Conservation (phyloP, 2,113 vertebrate species). For the Podilymbus podiceps region DNA sequence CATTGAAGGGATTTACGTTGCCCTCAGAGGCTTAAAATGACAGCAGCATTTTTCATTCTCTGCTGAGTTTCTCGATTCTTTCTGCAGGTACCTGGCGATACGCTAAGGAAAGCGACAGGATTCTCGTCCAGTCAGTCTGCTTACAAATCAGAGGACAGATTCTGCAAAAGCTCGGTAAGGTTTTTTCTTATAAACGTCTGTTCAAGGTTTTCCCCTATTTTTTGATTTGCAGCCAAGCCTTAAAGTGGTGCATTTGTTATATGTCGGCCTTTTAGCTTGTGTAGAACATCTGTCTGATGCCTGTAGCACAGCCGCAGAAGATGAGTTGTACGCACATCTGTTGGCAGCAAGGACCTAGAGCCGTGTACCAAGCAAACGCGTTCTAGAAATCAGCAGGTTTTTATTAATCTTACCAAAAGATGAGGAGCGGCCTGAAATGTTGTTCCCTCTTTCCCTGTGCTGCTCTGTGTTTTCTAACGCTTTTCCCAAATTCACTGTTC, state of each 20-base stretch:
- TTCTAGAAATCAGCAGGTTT: background rate
- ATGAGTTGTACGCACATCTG: background rate
- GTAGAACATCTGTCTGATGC: background rate
- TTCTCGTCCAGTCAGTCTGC: constrained; percentile 91
- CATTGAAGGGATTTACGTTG: background rate
- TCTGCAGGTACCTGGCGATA: constrained; percentile 88
- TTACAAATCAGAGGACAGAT: constrained; percentile 92
- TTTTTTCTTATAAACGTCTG: background rate
- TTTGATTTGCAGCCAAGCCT: background rate
- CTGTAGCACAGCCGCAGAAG: background rate
- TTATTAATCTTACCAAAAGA: background rate
- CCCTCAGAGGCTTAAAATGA: background rate
- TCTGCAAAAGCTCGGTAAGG: constrained; percentile 90
- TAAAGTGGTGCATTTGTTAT: background rate
- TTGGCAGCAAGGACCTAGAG: background rate
- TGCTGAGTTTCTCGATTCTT: background rate
- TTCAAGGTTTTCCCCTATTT: background rate
- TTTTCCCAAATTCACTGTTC: background rate
- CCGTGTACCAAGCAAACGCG: background rate
- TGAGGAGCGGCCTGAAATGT: background rate
- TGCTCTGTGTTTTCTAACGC: fast-evolving
- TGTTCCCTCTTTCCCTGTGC: background rate
- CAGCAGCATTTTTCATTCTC: background rate
- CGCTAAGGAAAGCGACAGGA: constrained; percentile 77
- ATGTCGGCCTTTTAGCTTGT: background rate